A percentile compares a stretch with the other conserved stretches of the same genome.
Evolutionary conservation across 2,113 vertebrate species (phyloP).

Genomic region (Festucalex cinctus): DNA sequence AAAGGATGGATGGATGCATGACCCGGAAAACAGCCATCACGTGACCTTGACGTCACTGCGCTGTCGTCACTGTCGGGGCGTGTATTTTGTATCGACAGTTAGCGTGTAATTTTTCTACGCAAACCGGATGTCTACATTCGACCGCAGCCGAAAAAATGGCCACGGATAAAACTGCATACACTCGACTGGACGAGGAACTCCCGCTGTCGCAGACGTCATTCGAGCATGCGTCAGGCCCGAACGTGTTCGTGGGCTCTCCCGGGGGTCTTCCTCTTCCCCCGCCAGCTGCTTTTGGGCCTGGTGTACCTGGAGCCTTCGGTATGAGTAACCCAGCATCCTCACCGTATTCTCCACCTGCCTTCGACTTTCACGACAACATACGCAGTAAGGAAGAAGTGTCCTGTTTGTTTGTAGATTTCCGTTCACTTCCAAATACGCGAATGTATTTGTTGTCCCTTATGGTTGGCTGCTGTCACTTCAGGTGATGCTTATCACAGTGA

Average conservation of each 20-base stretch:
- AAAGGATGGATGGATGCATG: neutral
- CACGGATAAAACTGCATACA: conserved; percentile 42
- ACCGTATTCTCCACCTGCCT: conserved; percentile 31
- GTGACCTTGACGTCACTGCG: neutral
- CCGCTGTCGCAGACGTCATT: conserved; percentile 3
- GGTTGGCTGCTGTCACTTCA: conserved; percentile 8
- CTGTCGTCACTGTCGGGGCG: neutral
- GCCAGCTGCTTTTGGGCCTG: conserved; percentile 43
- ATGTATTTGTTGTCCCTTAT: neutral
- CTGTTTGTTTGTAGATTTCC: neutral
- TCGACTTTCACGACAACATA: conserved; percentile 11
- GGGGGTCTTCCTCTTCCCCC: conserved; percentile 39
- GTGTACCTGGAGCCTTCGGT: conserved; percentile 31
- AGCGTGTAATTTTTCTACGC: neutral
- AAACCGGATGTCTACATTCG: neutral
- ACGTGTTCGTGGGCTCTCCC: conserved; percentile 25
- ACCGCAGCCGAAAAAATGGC: conserved; percentile 40
- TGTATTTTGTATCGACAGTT: neutral
- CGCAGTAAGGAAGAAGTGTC: conserved; percentile 7
- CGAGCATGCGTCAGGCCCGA: conserved; percentile 4
- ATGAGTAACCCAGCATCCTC: conserved; percentile 23
- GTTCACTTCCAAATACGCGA: neutral
- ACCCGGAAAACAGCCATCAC: neutral
- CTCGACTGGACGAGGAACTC: conserved; percentile 10
- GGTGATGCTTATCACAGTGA: conserved; percentile 28